Percentiles rank a stretch among this genome's conserved stretches.
Evolutionary conservation across 1,140 invertebrate genomes (phyloP).

Genomic region (Bombus vancouverensis): DNA sequence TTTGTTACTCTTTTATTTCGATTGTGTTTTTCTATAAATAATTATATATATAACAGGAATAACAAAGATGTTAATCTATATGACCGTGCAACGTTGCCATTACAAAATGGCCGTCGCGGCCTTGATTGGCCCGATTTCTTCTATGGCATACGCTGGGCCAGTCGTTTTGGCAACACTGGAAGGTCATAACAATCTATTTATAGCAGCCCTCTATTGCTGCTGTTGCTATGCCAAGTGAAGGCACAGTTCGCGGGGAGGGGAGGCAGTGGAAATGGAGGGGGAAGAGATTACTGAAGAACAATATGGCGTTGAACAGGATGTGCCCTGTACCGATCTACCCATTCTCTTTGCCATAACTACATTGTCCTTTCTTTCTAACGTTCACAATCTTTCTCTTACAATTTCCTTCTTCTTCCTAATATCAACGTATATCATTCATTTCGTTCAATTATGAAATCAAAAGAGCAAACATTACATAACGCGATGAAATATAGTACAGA

Average conservation of each 20-base stretch:
- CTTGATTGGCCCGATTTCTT: constrained; percentile 61
- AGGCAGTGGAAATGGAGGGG: constrained; percentile 27
- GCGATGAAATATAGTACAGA: neutral
- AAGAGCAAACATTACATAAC: constrained; percentile 43
- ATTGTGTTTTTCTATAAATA: neutral
- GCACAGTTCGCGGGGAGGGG: constrained; percentile 45
- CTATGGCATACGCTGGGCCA: constrained; percentile 57
- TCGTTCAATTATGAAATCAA: constrained; percentile 43
- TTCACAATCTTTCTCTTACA: neutral
- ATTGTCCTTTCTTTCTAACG: constrained; percentile 6
- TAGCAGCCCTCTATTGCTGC: constrained; percentile 73
- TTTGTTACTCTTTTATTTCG: neutral
- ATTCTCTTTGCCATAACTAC: constrained; percentile 51
- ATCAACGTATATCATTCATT: constrained; percentile 14
- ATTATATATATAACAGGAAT: neutral
- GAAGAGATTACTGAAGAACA: constrained; percentile 66
- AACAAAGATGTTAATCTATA: neutral
- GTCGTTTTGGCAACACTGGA: constrained; percentile 75
- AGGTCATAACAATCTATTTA: constrained; percentile 71
- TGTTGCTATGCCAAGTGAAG: constrained; percentile 75
- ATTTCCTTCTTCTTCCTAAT: constrained; percentile 27
- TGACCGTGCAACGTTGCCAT: constrained; percentile 66
- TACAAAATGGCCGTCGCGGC: constrained; percentile 42
- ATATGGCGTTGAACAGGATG: constrained; percentile 72
- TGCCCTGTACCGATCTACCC: constrained; percentile 62